Conservation (phyloP, 2,888 invertebrate genomes). For the Himalopsyche anomala region DNA sequence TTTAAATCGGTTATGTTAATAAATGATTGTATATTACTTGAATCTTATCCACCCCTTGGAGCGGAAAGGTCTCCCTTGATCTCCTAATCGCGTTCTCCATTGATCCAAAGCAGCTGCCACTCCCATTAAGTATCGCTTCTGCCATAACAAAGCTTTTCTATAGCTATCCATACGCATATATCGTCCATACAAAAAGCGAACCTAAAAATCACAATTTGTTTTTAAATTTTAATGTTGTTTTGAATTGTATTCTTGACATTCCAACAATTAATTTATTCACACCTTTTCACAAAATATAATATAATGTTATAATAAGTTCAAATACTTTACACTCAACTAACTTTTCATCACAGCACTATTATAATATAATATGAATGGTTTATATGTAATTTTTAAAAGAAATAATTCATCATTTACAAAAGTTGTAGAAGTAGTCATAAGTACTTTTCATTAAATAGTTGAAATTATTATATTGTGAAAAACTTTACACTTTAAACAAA, state of each 20-base stretch:
- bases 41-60: conserved; percentile 68
- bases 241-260: background rate
- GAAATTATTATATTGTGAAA: too few species aligned
- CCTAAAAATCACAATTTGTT: conserved; percentile 67
- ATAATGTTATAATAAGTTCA: too few species aligned
- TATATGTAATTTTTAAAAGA: too few species aligned
- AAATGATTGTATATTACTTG: conserved; percentile 67
- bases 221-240: conserved; percentile 17
- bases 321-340: too few species aligned
- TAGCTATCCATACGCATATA: conserved; percentile 90
- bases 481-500: too few species aligned
- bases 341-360: too few species aligned
- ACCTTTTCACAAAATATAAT: background rate
- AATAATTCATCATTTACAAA: too few species aligned
- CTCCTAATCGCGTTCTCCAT: conserved; percentile 71
- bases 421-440: too few species aligned
- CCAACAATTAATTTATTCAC: background rate
- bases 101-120: conserved; percentile 77
- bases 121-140: conserved; percentile 90
- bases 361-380: too few species aligned
- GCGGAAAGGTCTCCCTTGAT: conserved; percentile 68
- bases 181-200: conserved; percentile 74
- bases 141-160: conserved; percentile 91
- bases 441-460: too few species aligned
- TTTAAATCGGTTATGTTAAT: background rate